Conservation (phyloP, 2,113 vertebrate species). For the Silurus asotus region DNA sequence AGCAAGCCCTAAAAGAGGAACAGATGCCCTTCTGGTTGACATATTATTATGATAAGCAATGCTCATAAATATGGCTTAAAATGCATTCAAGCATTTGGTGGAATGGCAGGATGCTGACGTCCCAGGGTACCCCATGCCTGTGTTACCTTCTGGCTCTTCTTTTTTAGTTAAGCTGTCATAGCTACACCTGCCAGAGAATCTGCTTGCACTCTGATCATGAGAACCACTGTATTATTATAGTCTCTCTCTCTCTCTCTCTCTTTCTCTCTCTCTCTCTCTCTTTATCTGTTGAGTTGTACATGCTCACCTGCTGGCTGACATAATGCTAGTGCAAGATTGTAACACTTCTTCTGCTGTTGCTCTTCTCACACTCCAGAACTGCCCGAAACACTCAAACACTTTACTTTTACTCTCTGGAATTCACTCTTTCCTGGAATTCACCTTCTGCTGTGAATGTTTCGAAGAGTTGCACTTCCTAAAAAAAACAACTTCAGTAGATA, state of each 20-base stretch:
- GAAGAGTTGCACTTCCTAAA: background rate
- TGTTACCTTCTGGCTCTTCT: conserved; percentile 7
- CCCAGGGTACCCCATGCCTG: conserved; percentile 7
- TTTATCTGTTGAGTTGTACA: background rate
- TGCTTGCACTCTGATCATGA: background rate
- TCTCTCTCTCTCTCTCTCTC: background rate
- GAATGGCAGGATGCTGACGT: background rate
- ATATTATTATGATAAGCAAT: conserved; percentile 21
- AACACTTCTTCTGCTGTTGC: background rate
- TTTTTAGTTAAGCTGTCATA: conserved; percentile 9
- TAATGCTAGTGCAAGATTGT: background rate
- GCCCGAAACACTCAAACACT: background rate
- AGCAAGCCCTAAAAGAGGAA: background rate
- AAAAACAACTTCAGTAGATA: background rate
- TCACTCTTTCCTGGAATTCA: background rate
- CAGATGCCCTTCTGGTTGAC: background rate
- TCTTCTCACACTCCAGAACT: background rate
- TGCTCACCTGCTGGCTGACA: background rate
- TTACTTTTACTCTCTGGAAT: background rate
- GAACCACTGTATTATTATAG: background rate
- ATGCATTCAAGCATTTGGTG: conserved; percentile 20
- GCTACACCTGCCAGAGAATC: background rate
- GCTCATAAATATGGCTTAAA: background rate
- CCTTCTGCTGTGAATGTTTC: background rate
- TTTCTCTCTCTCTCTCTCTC: background rate